A percentile compares a stretch with the other conserved stretches of the same genome.
These are phyloP conservation scores for Sternotherus odoratus DNA, from an alignment of 2,797 vertebrate genomes.

Conservation along the genomic window DNA sequence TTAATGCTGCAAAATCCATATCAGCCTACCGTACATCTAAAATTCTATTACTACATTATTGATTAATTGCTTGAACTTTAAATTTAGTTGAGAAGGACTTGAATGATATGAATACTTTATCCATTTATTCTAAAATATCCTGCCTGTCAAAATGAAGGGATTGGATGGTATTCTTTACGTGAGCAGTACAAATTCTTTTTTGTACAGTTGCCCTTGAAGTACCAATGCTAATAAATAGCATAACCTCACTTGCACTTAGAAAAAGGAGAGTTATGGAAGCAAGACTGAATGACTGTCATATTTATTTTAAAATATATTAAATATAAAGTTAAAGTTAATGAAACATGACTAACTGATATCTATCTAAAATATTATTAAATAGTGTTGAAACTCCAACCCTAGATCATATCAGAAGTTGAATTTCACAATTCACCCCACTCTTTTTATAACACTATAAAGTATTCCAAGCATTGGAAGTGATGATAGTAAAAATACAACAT, in stretches of 20 bases:
- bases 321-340: not conserved
- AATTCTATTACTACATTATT: slow-evolving; percentile 80
- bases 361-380: not conserved
- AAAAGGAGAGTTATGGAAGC: not conserved
- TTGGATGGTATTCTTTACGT: slow-evolving; percentile 39
- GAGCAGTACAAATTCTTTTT: slow-evolving; percentile 37
- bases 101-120: slow-evolving; percentile 63
- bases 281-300: not conserved
- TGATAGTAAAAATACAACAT: not conserved
- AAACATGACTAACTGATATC: not conserved
- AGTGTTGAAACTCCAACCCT: not conserved
- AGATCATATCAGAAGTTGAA: not conserved
- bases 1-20: slow-evolving; percentile 76
- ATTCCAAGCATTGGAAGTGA: not conserved
- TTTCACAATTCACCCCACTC: not conserved
- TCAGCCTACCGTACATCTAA: slow-evolving; percentile 58
- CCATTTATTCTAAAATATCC: slow-evolving; percentile 73
- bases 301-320: not conserved
- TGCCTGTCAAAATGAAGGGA: slow-evolving; percentile 67
- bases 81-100: slow-evolving; percentile 72
- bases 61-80: slow-evolving; percentile 80
- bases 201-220: slow-evolving; percentile 20
- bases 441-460: not conserved
- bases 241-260: not conserved
- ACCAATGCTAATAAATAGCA: not conserved